phyloP scores from a whole-genome alignment of 1,140 invertebrate species.

The Leguminivora glycinivorella region DNA sequence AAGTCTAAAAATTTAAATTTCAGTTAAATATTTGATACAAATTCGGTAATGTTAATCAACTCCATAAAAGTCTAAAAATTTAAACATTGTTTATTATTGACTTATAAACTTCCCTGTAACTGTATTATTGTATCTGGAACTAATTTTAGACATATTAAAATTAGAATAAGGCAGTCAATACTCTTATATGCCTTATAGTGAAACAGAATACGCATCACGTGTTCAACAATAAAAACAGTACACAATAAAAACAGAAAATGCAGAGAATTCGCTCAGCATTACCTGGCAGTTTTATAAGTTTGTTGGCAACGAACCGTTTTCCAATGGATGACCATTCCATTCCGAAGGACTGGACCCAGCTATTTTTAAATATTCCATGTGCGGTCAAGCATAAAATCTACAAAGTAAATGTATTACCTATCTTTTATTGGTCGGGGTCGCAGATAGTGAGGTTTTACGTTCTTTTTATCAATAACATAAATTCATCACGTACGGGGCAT shows the following conservation, averaged over 20 bases:
- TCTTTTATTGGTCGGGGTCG: slow-evolving; percentile 63
- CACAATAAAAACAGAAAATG: slow-evolving; percentile 16
- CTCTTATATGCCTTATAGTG: too few relatives aligned
- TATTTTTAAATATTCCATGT: slow-evolving; percentile 76
- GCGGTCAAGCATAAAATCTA: slow-evolving; percentile 74
- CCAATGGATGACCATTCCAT: slow-evolving; percentile 65
- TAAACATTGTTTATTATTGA: too few relatives aligned
- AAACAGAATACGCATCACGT: background rate
- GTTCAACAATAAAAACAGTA: background rate
- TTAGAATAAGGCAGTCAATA: too few relatives aligned
- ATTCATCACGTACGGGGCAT: slow-evolving; percentile 36
- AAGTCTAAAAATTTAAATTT: too few relatives aligned
- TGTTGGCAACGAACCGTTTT: slow-evolving; percentile 50
- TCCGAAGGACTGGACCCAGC: slow-evolving; percentile 58
- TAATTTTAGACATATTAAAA: too few relatives aligned
- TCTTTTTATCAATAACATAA: slow-evolving; percentile 62
- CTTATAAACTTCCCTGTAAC: too few relatives aligned
- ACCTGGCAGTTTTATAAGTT: slow-evolving; percentile 24
- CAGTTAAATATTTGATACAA: too few relatives aligned
- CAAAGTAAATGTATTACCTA: slow-evolving; percentile 76
- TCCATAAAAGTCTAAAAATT: too few relatives aligned
- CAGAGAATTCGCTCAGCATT: slow-evolving; percentile 14
- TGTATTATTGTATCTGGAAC: too few relatives aligned
- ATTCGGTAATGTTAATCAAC: too few relatives aligned
- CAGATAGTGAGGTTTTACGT: slow-evolving; percentile 58